Evolutionary conservation across 2,113 vertebrate genomes (phyloP).

Genomic region (Cheirogaleus medius): DNA sequence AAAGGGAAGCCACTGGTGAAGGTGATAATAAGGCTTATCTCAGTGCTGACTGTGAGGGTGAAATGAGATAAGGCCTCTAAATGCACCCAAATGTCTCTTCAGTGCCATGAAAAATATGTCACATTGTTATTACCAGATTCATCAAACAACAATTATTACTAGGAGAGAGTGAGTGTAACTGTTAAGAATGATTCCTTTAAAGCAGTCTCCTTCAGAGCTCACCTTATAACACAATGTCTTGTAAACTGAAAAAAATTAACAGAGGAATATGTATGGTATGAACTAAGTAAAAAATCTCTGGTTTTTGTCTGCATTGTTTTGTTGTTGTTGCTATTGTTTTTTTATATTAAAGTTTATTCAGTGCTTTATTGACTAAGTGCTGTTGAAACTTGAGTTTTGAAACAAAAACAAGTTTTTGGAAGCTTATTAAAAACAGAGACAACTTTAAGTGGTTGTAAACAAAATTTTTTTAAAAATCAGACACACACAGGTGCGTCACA

Average conservation of each 20-base stretch:
- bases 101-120: not conserved
- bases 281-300: not conserved
- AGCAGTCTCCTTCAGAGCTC: not conserved
- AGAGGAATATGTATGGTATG: fast-evolving
- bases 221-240: not conserved
- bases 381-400: not conserved
- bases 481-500: not conserved
- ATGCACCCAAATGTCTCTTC: not conserved
- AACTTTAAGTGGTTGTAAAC: not conserved
- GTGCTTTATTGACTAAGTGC: not conserved
- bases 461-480: not conserved
- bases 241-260: not conserved
- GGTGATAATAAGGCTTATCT: not conserved
- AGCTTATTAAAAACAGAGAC: not conserved
- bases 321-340: not conserved
- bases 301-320: not conserved
- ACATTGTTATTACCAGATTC: not conserved
- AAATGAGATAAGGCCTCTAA: not conserved
- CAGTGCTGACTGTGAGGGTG: not conserved
- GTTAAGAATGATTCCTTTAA: not conserved
- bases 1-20: not conserved
- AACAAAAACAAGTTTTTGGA: not conserved
- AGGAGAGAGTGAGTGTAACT: not conserved
- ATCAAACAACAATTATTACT: not conserved
- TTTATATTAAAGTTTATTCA: not conserved